A percentile compares a stretch with the other conserved stretches of the same genome.
Evolutionary conservation across 2,888 invertebrate genomes (phyloP).

Genomic region (Panopea generosa): DNA sequence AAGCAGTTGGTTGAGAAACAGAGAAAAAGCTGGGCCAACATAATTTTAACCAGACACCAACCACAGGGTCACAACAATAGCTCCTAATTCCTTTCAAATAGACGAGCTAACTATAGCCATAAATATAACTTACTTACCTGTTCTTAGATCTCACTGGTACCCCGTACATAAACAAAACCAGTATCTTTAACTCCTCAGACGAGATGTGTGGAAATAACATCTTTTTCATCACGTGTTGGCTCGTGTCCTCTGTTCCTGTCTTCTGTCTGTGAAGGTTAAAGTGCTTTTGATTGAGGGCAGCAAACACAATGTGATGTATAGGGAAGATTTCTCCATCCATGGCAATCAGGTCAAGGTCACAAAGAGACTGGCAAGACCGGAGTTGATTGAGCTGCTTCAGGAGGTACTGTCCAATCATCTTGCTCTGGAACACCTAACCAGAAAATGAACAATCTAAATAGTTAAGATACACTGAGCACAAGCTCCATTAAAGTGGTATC

Average conservation of each 20-base stretch:
- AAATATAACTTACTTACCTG: slow-evolving; percentile 34
- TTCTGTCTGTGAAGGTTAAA: slow-evolving; percentile 28
- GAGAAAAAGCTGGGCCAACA: too few relatives aligned
- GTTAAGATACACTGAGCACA: too few relatives aligned
- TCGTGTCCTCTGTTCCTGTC: neutral
- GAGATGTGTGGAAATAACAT: slow-evolving; percentile 31
- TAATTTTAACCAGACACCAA: too few relatives aligned
- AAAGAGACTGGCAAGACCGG: slow-evolving; percentile 37
- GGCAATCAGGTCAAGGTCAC: slow-evolving; percentile 66
- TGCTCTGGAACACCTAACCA: too few relatives aligned
- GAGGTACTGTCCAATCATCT: slow-evolving; percentile 38
- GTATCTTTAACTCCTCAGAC: slow-evolving; percentile 28
- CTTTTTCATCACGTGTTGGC: slow-evolving; percentile 12
- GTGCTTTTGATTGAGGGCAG: slow-evolving; percentile 55
- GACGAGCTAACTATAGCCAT: too few relatives aligned
- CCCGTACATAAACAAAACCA: slow-evolving; percentile 60
- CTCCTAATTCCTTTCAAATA: too few relatives aligned
- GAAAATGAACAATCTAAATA: too few relatives aligned
- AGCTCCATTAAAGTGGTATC: too few relatives aligned
- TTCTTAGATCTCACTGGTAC: slow-evolving; percentile 24
- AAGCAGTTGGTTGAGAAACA: too few relatives aligned
- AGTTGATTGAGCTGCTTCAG: slow-evolving; percentile 47
- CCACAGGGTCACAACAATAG: too few relatives aligned
- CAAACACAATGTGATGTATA: slow-evolving; percentile 62
- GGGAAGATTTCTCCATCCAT: slow-evolving; percentile 38